These are phyloP conservation scores for Heliconius melpomene DNA, from an alignment of 1,140 invertebrate genomes.

Conservation along the genomic window DNA sequence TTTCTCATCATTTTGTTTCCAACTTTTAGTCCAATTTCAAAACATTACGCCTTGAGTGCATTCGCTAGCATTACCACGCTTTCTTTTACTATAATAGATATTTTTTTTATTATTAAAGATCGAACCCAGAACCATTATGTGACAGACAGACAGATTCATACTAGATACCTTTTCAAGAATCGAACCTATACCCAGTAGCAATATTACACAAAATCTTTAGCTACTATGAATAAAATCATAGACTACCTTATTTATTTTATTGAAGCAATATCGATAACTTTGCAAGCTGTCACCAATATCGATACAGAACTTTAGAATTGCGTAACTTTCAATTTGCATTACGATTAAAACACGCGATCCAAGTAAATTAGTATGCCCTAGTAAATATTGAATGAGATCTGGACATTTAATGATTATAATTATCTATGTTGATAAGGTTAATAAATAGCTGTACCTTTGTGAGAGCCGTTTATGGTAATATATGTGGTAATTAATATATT, in stretches of 20 bases:
- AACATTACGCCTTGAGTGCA: too few relatives aligned
- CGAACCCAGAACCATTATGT: too few relatives aligned
- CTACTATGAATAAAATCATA: not conserved
- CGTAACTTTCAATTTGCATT: constrained; percentile 11
- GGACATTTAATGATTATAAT: constrained; percentile 7
- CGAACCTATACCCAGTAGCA: not conserved
- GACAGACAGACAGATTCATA: too few relatives aligned
- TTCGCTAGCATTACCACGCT: too few relatives aligned
- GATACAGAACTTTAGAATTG: not conserved
- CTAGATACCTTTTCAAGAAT: not conserved
- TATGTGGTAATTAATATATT: not conserved
- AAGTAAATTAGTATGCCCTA: not conserved
- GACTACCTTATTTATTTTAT: not conserved
- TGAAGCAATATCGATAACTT: constrained; percentile 1
- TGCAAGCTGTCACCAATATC: constrained; percentile 3
- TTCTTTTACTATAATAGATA: too few relatives aligned
- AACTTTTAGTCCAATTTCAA: too few relatives aligned
- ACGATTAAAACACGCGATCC: constrained; percentile 3
- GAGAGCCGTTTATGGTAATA: not conserved
- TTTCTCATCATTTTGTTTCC: too few relatives aligned
- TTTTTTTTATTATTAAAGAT: too few relatives aligned
- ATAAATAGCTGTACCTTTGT: constrained; percentile 1
- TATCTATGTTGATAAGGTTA: not conserved
- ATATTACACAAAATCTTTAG: not conserved
- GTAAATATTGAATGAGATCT: too few relatives aligned